Conservation (phyloP, 1,140 invertebrate species). For the Tachypleus tridentatus region DNA sequence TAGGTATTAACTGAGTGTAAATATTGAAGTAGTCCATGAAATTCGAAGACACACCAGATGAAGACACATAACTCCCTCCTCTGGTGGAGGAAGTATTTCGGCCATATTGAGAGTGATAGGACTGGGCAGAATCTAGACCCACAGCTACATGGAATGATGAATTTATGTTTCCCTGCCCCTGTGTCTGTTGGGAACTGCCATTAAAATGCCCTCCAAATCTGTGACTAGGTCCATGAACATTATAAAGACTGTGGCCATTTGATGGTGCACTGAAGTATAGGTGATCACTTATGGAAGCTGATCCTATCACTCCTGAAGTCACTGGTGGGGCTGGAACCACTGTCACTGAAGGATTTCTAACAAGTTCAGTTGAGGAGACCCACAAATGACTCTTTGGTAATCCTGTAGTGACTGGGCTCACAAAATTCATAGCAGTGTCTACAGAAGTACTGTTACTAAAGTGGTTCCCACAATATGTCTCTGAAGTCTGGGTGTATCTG, state of each 20-base stretch:
- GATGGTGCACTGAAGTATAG: slow-evolving; percentile 15
- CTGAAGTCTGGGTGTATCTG: slow-evolving; percentile 27
- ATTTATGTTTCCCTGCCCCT: not conserved
- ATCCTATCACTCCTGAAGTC: slow-evolving; percentile 7
- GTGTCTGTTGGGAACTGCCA: slow-evolving; percentile 11
- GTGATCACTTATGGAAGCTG: slow-evolving; percentile 16
- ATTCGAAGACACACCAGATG: slow-evolving; percentile 19
- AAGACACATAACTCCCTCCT: slow-evolving; percentile 15
- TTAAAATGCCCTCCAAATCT: slow-evolving; percentile 16
- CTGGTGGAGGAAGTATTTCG: slow-evolving; percentile 14
- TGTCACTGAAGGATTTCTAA: slow-evolving; percentile 9
- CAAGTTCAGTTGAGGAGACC: slow-evolving; percentile 11
- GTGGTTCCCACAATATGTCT: not conserved
- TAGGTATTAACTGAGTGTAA: slow-evolving; percentile 14
- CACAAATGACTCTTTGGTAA: slow-evolving; percentile 7
- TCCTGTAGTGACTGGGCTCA: slow-evolving; percentile 27
- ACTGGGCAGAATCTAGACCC: slow-evolving; percentile 17
- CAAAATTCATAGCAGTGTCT: slow-evolving; percentile 34
- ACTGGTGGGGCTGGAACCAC: slow-evolving; percentile 11
- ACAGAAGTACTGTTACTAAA: slow-evolving; percentile 5
- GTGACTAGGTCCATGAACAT: slow-evolving; percentile 20
- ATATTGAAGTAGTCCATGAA: slow-evolving; percentile 19
- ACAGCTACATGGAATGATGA: slow-evolving; percentile 4
- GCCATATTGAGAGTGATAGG: slow-evolving; percentile 15
- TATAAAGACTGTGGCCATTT: slow-evolving; percentile 10